Base-by-base conservation (phyloP, 2,888 invertebrate species). In the Hemaris fuciformis region DNA sequence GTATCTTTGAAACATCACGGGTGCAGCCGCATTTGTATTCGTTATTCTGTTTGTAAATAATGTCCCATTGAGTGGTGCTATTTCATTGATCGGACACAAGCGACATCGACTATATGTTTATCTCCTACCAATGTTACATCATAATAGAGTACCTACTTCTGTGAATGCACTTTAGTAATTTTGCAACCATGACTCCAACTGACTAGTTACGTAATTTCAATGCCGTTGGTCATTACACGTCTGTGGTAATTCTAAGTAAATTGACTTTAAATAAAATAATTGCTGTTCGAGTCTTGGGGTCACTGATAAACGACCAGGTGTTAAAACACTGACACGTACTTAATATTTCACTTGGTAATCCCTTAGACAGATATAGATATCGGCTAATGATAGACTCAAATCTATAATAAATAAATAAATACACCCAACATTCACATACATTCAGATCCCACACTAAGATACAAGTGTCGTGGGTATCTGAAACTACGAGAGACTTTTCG, bases 1-100 rank as follows among this genome's bases (percentile, higher is more conserved):
- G n/a, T 25, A 48, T 53, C n/a, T 18, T 27, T 18, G 27, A 27
- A 18, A 53, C 27, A 27, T 27, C 31, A 15, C 15, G 41, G 41
- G 48, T 48, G 31, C 15, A 60, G 38, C 23, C n/a, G n/a, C 38
- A 69, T 74, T 70, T 62, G 67, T 72, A 69, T 56, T 65, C 56
- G 62, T 61, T 65, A 61, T 62, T 73, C 59, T 86, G 76, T 84
- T 85, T 78, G 75, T 81, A 84, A 85, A 84, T 78, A 80, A 66
- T 25, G 60, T 56, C 60, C 61, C 64, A 68, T 79, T 82, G 80
- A 80, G 65, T 64, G 59, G 64, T 79, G 82, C 77, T 78, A 80
- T 72, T 72, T 74, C 67, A 76, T 78, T 78, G 73, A 83, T 76
- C 63, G 43, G 27, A 18, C 42, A 59, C 31, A 59, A 20, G 31